Conservation (phyloP, 2,888 invertebrate genomes). For the Copidosoma aretas region DNA sequence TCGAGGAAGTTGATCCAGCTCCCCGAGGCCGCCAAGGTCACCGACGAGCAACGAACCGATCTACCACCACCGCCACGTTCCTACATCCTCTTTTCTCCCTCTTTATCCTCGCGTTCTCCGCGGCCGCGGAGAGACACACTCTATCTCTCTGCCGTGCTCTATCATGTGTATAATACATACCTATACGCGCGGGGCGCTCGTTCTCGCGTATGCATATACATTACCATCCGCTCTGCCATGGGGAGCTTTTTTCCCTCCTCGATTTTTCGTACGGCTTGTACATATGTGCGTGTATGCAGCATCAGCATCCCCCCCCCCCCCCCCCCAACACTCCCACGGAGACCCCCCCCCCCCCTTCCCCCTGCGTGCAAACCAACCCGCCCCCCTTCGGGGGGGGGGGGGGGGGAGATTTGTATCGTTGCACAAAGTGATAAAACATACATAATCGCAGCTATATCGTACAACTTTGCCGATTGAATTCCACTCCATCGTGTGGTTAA, state of each 20-base stretch:
- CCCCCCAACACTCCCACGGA: no score
- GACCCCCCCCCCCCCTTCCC: no score
- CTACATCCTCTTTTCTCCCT: neutral
- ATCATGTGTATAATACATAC: neutral
- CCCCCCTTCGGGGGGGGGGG: no score
- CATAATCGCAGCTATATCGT: no score
- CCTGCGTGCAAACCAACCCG: no score
- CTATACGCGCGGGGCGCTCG: neutral
- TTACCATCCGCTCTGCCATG: neutral
- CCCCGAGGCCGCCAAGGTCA: conserved; percentile 38
- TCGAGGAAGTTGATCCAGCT: no score
- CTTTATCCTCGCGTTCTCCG: neutral
- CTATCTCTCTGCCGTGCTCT: neutral
- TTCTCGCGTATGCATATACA: neutral
- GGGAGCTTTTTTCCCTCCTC: neutral
- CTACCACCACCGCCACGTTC: neutral
- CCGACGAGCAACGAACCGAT: conserved; percentile 44
- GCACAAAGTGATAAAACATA: no score
- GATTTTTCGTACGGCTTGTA: neutral
- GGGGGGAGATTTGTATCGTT: no score
- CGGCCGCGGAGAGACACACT: neutral
- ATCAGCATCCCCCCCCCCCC: no score
- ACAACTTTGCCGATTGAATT: no score
- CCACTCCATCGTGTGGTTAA: no score
- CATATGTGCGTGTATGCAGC: no score